Evolutionary conservation across 1,140 invertebrate species (phyloP).

Genomic region (Latrodectus geometricus): DNA sequence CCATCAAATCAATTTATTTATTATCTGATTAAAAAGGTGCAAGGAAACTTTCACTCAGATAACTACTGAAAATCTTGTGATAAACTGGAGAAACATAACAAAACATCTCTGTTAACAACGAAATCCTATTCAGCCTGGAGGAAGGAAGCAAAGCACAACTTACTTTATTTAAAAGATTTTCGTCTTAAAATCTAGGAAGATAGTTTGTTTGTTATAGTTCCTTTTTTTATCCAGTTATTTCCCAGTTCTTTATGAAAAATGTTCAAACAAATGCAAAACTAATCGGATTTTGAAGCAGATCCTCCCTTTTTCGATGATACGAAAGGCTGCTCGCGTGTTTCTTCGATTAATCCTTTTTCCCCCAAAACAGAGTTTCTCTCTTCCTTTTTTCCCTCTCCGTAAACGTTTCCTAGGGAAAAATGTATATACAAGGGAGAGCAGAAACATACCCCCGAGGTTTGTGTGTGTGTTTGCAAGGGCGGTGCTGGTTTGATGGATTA

Average conservation of each 20-base stretch:
- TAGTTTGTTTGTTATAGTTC: not conserved
- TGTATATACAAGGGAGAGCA: not conserved
- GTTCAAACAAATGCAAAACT: slow-evolving; percentile 19
- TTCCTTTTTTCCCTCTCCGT: not conserved
- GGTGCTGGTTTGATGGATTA: slow-evolving; percentile 16
- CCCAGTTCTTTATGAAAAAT: not conserved
- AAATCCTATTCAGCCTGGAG: too few relatives aligned
- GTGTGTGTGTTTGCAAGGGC: not conserved
- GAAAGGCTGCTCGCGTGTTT: slow-evolving; percentile 1
- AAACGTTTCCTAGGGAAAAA: not conserved
- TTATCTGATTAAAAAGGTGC: too few relatives aligned
- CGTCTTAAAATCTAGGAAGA: not conserved
- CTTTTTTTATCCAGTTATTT: not conserved
- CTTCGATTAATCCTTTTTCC: slow-evolving; percentile 9
- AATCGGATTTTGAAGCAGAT: slow-evolving; percentile 38
- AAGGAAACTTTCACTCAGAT: too few relatives aligned
- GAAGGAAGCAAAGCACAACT: too few relatives aligned
- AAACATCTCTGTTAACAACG: too few relatives aligned
- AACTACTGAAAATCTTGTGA: too few relatives aligned
- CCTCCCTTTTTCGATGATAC: not conserved
- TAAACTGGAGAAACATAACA: too few relatives aligned
- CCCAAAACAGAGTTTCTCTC: not conserved
- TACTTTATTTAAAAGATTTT: not conserved
- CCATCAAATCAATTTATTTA: too few relatives aligned
- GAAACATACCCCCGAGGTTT: not conserved